Evolutionary conservation across 2,888 invertebrate genomes (phyloP).

Genomic region (Drosophila peninsularis): DNA sequence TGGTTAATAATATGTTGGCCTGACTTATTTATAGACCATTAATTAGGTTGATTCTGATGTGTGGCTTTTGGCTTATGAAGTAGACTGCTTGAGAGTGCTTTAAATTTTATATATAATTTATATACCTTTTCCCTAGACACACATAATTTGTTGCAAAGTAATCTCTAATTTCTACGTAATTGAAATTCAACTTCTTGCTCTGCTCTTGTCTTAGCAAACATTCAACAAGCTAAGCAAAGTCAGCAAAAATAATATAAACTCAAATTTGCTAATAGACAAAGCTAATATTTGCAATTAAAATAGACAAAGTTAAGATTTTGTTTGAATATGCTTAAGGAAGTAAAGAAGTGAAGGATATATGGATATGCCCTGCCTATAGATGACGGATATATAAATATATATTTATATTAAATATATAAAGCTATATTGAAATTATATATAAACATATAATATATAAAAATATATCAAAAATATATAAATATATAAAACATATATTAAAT

Average conservation of each 20-base stretch:
- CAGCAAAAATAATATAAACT: conserved; percentile 12
- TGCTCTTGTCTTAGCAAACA: background rate
- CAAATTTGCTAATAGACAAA: conserved; percentile 29
- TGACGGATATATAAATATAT: background rate
- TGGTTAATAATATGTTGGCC: conserved; percentile 9
- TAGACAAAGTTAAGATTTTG: background rate
- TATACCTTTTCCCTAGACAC: background rate
- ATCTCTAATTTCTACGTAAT: background rate
- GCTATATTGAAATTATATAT: too few relatives aligned
- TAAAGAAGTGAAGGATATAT: background rate
- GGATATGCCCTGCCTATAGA: background rate
- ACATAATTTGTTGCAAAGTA: background rate
- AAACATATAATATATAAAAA: too few relatives aligned
- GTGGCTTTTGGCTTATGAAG: background rate
- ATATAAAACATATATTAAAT: background rate
- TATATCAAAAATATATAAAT: background rate
- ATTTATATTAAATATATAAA: background rate
- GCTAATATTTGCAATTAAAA: conserved; percentile 16
- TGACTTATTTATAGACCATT: conserved; percentile 25
- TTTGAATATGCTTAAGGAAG: background rate
- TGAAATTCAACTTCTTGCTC: background rate
- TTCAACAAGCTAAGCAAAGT: background rate
- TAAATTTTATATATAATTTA: background rate
- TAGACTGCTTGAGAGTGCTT: background rate
- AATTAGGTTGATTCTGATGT: conserved; percentile 15